phyloP scores from a whole-genome alignment of 2,113 vertebrate species.

The Lophochroa leadbeateri region DNA sequence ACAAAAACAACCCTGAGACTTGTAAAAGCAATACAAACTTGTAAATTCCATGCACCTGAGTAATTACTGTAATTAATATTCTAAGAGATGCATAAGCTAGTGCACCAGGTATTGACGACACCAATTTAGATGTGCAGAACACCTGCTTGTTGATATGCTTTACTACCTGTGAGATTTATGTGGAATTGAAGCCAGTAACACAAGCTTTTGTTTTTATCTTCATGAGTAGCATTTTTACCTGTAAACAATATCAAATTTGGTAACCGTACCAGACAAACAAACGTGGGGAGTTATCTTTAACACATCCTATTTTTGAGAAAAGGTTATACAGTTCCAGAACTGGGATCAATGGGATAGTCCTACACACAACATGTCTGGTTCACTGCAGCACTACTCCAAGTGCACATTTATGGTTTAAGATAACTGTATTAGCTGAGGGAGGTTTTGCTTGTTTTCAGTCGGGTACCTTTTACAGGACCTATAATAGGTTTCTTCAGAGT shows the following conservation, averaged over 20 bases:
- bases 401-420: neutral
- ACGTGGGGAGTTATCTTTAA: accelerated
- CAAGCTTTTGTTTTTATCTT: neutral
- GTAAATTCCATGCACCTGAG: neutral
- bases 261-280: neutral
- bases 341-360: neutral
- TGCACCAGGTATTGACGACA: neutral
- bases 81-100: neutral
- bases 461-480: neutral
- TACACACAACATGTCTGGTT: neutral
- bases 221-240: neutral
- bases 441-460: neutral
- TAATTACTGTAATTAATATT: neutral
- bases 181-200: neutral
- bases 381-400: neutral
- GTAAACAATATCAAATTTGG: neutral
- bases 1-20: neutral
- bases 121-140: neutral
- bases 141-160: neutral
- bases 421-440: neutral
- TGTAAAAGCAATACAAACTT: neutral
- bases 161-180: neutral
- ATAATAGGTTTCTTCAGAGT: neutral
- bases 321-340: neutral
- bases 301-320: neutral